phyloP scores from a whole-genome alignment of 2,888 invertebrate species.

The Monochamus alternatus region DNA sequence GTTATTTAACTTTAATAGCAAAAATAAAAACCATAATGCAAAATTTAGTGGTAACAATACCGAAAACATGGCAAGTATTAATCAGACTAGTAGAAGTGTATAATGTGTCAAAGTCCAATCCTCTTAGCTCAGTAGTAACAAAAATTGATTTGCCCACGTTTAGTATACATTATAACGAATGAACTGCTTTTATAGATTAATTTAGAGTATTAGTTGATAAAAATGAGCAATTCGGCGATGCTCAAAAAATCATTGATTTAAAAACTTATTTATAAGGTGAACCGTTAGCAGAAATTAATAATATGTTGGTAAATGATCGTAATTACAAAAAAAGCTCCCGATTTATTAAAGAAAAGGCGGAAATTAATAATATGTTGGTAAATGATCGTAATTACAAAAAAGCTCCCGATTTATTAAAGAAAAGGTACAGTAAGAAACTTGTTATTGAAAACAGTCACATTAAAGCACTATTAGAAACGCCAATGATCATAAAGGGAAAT shows the following conservation, averaged over 20 bases:
- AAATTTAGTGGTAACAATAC: no score
- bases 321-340: conserved; percentile 4
- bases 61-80: no score
- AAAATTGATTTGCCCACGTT: neutral
- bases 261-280: neutral
- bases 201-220: neutral
- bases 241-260: neutral
- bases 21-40: no score
- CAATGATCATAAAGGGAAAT: neutral
- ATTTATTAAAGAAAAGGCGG: neutral
- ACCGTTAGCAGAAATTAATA: conserved; percentile 1
- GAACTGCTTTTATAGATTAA: neutral
- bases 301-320: conserved; percentile 6
- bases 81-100: no score
- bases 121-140: neutral
- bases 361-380: conserved; percentile 8
- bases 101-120: neutral
- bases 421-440: neutral
- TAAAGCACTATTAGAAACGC: conserved; percentile 2
- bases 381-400: conserved; percentile 4
- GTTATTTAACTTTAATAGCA: neutral
- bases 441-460: conserved; percentile 5
- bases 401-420: conserved; percentile 6
- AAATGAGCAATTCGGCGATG: neutral
- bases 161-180: neutral